Evolutionary conservation across 2,888 invertebrate genomes (phyloP).

Genomic region (Deroplatys truncata): DNA sequence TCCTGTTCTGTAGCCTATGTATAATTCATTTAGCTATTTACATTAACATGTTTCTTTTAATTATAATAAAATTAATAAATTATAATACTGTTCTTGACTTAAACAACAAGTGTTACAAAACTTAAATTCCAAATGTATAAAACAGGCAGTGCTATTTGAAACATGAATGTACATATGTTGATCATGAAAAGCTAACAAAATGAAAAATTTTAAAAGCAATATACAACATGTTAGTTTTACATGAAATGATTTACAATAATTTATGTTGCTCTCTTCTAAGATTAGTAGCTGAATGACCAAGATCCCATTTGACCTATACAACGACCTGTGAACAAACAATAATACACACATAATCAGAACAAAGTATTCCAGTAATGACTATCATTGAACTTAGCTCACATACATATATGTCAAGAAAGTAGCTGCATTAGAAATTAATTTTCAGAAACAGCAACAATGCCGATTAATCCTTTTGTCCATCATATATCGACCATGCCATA

Average conservation of each 20-base stretch:
- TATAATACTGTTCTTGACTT: background rate
- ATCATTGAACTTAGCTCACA: no score
- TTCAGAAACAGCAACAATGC: no score
- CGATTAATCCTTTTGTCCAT: no score
- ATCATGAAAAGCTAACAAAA: background rate
- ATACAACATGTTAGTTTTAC: background rate
- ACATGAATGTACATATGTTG: no score
- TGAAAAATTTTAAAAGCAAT: no score
- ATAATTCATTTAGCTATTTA: no score
- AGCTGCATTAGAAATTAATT: no score
- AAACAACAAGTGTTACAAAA: background rate
- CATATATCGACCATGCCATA: no score
- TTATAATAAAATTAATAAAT: background rate
- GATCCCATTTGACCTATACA: slow-evolving; percentile 86
- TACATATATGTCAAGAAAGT: no score
- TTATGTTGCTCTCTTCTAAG: background rate
- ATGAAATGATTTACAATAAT: background rate
- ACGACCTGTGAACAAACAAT: slow-evolving; percentile 50
- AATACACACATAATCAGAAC: background rate
- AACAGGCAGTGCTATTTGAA: background rate
- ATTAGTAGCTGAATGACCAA: slow-evolving; percentile 59
- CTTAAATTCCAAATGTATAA: background rate
- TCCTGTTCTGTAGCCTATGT: no score
- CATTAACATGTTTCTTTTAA: background rate
- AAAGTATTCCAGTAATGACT: no score